These are phyloP conservation scores for Oreonectes daqikongensis DNA, from an alignment of 2,797 vertebrate species.

Conservation along the genomic window DNA sequence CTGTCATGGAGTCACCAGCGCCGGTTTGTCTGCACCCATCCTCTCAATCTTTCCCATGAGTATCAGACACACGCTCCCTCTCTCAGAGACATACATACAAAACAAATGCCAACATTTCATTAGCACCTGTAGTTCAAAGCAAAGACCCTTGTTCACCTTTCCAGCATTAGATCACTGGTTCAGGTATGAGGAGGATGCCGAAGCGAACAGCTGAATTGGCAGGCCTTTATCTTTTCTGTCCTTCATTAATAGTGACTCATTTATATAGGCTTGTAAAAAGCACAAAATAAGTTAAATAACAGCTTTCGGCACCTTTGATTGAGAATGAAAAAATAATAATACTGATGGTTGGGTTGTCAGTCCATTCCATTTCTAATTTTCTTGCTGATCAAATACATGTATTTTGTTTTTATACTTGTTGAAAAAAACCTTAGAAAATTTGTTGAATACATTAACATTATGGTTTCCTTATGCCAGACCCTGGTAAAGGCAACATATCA, in stretches of 20 bases:
- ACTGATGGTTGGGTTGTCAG: not conserved
- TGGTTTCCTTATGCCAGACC: not conserved
- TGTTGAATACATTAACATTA: not conserved
- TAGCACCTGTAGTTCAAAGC: not conserved
- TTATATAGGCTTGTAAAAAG: conserved; percentile 43
- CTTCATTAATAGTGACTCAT: not conserved
- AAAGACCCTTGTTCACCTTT: conserved; percentile 1
- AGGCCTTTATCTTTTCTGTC: not conserved
- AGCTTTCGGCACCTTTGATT: not conserved
- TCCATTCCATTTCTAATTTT: not conserved
- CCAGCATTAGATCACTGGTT: conserved; percentile 6
- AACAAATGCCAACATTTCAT: conserved; percentile 18
- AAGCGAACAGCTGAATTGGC: conserved; percentile 39
- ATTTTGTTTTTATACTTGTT: not conserved
- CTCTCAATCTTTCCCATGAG: conserved; percentile 68
- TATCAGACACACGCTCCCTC: conserved; percentile 63
- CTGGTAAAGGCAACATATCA: not conserved
- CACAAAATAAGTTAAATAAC: conserved; percentile 21
- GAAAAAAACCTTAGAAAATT: not conserved
- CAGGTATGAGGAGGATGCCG: conserved; percentile 29
- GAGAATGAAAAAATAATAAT: not conserved
- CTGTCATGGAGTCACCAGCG: conserved; percentile 70
- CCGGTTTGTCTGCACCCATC: conserved; percentile 64
- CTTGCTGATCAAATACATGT: not conserved
- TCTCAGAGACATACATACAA: conserved; percentile 11